Evolutionary conservation across 2,113 vertebrate species (phyloP).

Genomic region (Mus pahari): DNA sequence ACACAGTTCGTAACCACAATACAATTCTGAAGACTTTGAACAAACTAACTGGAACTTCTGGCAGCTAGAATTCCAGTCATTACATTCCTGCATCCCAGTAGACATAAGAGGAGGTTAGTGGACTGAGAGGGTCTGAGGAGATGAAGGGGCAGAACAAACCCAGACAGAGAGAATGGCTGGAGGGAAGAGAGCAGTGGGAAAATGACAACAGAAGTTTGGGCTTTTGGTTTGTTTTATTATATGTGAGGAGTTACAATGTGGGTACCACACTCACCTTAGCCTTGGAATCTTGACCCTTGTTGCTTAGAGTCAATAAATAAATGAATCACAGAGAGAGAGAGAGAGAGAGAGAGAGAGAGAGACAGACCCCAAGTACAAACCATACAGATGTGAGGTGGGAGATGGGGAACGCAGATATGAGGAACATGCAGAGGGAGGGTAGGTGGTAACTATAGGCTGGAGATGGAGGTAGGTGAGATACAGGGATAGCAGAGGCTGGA

Average conservation of each 20-base stretch:
- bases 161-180: background rate
- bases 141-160: background rate
- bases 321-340: too few relatives aligned
- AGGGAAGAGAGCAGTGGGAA: background rate
- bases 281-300: background rate
- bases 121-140: background rate
- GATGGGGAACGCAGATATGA: fast-evolving
- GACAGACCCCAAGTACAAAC: background rate
- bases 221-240: background rate
- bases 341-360: too few relatives aligned
- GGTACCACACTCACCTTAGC: too few relatives aligned
- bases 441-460: fast-evolving
- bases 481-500: background rate
- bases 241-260: background rate
- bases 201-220: too few relatives aligned
- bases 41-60: background rate
- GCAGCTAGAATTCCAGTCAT: too few relatives aligned
- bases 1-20: background rate
- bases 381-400: fast-evolving
- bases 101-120: background rate
- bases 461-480: background rate
- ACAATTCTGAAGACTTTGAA: background rate
- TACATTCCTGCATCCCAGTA: background rate
- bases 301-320: background rate
- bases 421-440: background rate